Evolutionary conservation across 2,888 invertebrate species (phyloP), one percentile per base, ranked within the genome.

Genomic region (Chrysolina americana): DNA sequence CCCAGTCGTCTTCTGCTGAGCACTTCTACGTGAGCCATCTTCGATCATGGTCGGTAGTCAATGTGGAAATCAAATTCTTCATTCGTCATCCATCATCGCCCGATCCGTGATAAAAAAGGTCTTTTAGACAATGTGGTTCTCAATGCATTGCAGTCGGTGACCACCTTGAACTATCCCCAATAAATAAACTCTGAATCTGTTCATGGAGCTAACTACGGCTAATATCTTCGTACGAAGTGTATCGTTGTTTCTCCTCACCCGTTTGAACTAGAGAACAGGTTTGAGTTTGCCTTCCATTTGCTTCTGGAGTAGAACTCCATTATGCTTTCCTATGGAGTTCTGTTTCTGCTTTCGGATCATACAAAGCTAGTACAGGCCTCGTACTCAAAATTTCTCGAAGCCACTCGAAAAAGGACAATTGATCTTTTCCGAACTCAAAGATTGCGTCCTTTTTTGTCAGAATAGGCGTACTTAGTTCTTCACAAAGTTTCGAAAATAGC

Each of bases 61-160:
- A 80, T 71, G 0, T 76, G 44, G 73, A 79, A 79, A 9, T 50
- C 72, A 66, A 79, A 78, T 47, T 83, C 81, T 65, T 81, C 81
- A 9, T 81, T 53, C 13, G 80, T 79, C 1, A 82, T 64, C 83
- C 83, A 83, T 83, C 85, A 84, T 28, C 84, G 68, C 0, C 81
- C 81, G 0, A 84, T 81, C 1, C 84, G 69, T 0, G 85, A 84
- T 3, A 83, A 48, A 0, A 86, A 70, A 36, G 86, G 82, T 17
- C 81, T 80, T 62, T 86, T 84, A 0, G 59, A 65, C 28, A 81
- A 75, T 0, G 85, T 82, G 0, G 79, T 63, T 48, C 82, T 82
- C 5, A 85, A 50, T 0, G 85, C 80, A 36, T 82, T 82, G 63
- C 85, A 86, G 66, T 87, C 87, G 0, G 83, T 85, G 1, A 81